These are phyloP conservation scores for Drosophila prolongata DNA, from an alignment of 2,888 invertebrate species.

Conservation along the genomic window DNA sequence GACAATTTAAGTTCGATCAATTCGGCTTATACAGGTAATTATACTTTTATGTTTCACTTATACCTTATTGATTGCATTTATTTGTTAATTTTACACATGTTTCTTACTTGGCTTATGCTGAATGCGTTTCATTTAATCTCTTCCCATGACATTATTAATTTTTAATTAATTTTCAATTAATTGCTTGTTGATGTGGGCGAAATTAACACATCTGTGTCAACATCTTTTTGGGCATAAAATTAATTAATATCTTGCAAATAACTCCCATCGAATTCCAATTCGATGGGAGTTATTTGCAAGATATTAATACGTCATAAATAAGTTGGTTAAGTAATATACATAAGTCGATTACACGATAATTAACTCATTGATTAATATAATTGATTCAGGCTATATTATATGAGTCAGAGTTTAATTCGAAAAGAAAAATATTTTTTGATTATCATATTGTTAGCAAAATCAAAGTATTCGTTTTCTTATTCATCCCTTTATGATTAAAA, in stretches of 20 bases:
- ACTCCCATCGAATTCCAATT: not conserved
- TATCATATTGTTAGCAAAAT: too few species aligned
- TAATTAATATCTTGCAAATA: too few species aligned
- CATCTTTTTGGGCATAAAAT: slow-evolving; percentile 12
- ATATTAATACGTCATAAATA: not conserved
- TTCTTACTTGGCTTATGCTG: slow-evolving; percentile 36
- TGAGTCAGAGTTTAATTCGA: not conserved
- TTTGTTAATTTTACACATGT: slow-evolving; percentile 29
- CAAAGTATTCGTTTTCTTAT: too few species aligned
- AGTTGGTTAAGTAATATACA: not conserved
- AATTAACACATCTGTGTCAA: slow-evolving; percentile 38
- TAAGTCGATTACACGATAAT: not conserved
- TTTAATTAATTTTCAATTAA: slow-evolving; percentile 27
- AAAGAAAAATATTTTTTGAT: not conserved
- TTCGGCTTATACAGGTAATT: slow-evolving; percentile 82
- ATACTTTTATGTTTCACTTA: slow-evolving; percentile 26
- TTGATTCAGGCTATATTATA: not conserved
- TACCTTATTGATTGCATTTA: slow-evolving; percentile 39
- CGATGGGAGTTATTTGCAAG: not conserved
- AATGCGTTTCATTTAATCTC: slow-evolving; percentile 49
- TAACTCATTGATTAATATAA: not conserved
- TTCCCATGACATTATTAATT: slow-evolving; percentile 38
- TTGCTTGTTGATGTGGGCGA: slow-evolving; percentile 25
- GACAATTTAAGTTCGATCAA: slow-evolving; percentile 83
- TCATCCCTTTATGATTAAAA: too few species aligned